Evolutionary conservation across 2,888 invertebrate species (phyloP).

Genomic region (Aporophyla lueneburgensis): DNA sequence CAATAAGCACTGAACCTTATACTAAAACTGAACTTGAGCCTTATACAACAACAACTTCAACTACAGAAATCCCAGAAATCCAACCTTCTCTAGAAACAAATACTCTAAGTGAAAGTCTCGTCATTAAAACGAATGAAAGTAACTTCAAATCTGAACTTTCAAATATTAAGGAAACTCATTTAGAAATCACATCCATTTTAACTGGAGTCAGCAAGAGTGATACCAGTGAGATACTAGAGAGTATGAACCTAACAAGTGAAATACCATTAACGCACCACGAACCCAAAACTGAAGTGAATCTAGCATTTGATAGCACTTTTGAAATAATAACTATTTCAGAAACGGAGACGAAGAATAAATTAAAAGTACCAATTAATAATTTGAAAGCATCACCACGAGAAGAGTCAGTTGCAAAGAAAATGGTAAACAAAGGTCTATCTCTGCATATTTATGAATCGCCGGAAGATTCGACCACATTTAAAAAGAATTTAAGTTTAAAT

Average conservation of each 20-base stretch:
- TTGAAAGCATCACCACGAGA: not conserved
- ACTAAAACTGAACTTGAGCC: not conserved
- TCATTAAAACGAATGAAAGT: not conserved
- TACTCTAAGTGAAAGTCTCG: not conserved
- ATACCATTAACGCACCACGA: not conserved
- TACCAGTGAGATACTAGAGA: not conserved
- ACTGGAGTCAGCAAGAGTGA: too few relatives aligned
- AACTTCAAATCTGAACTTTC: not conserved
- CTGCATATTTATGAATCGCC: not conserved
- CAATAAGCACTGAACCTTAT: not conserved
- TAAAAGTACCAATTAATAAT: not conserved
- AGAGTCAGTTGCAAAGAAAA: not conserved
- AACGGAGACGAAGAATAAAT: not conserved
- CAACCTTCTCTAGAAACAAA: not conserved
- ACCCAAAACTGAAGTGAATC: not conserved
- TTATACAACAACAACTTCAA: not conserved
- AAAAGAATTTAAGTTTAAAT: not conserved
- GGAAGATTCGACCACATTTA: not conserved
- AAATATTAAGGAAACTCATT: not conserved
- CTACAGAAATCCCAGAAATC: too few relatives aligned
- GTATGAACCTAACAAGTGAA: not conserved
- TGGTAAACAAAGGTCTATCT: not conserved
- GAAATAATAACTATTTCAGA: slow-evolving; percentile 13
- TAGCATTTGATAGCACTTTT: not conserved
- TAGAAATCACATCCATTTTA: not conserved